Base-by-base conservation (phyloP, 2,113 vertebrate genomes). In the Tachuris rubrigastra region DNA sequence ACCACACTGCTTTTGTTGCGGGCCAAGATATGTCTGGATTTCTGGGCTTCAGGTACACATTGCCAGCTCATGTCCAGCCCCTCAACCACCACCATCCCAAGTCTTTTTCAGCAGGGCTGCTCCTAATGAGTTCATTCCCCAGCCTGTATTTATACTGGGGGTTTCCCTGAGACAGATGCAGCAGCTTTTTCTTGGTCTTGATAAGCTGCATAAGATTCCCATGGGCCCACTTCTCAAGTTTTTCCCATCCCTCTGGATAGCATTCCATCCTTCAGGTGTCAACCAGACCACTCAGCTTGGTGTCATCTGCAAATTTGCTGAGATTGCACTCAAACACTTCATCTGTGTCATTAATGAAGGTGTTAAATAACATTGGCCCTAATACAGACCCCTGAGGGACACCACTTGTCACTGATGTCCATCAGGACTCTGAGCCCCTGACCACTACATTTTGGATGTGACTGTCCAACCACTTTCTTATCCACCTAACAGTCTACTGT, bases 401-500 rank as follows among this genome's bases (percentile, higher is more conserved):
- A 47, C 24, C 30, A 19, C 6, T 62, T 35, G 20, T 31, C 46
- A 12, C 24, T 47, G n/a, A 31, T 21, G 31, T 25, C 60, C 4
- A 1, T 21, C 0, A 0, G n/a, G 28, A 68, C 20, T 39, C 46
- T n/a, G 39, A 82, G 10, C 28, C 28, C n/a, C n/a, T 41, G 53
- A 60, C 16, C 10, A 21, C n/a, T 52, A 39, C 15, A 15, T 18
- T 75, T 33, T 47, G n/a, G 46, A 53, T 46, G 30, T 41, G 30
- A 15, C n/a, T 25, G 52, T 53, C 20, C 19, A 31, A 46, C 8
- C 28, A 47, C 24, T 41, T 76, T 25, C 30, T 53, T 68, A n/a
- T 25, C 16, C 46, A 30, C 24, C 9, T 46, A 18, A 7, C 2
- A 68, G 13, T 27, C 20, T 30, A 47, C n/a, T 17, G 35, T 7